A percentile compares a stretch with the other conserved stretches of the same genome.
phyloP scores from a whole-genome alignment of 2,113 vertebrate genomes.

The Peromyscus leucopus region DNA sequence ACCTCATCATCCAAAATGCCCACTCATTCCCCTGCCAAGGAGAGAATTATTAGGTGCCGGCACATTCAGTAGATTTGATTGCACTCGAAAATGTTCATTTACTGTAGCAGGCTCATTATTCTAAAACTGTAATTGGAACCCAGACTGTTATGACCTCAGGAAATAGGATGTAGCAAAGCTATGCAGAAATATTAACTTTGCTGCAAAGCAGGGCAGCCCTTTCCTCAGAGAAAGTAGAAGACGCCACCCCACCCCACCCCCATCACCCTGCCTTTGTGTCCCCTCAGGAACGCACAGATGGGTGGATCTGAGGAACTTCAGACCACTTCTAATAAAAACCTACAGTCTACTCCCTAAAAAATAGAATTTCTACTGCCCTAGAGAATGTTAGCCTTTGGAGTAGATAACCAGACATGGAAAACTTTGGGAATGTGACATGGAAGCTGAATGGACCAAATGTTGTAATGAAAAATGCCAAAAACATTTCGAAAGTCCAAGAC shows the following conservation, averaged over 20 bases:
- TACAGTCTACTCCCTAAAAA: neutral
- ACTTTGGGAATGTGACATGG: neutral
- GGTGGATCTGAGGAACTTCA: neutral
- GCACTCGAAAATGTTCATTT: constrained; percentile 74
- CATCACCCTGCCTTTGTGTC: neutral
- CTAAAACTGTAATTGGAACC: constrained; percentile 75
- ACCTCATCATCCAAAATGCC: constrained; percentile 43
- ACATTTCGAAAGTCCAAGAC: neutral
- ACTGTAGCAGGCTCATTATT: constrained; percentile 74
- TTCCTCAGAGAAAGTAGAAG: constrained; percentile 13
- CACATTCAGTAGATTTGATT: constrained; percentile 44
- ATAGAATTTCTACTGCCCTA: neutral
- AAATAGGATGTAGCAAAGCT: constrained; percentile 73
- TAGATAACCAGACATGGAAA: neutral
- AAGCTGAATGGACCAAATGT: neutral
- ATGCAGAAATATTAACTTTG: constrained; percentile 71
- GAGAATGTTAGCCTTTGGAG: neutral
- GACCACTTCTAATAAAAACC: neutral
- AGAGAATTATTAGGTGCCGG: constrained; percentile 74
- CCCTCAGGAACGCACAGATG: neutral
- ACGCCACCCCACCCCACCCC: neutral
- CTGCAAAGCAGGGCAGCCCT: constrained; percentile 19
- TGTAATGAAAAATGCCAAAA: neutral
- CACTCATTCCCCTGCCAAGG: constrained; percentile 32
- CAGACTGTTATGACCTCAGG: constrained; percentile 68